phyloP scores from a whole-genome alignment of 1,140 invertebrate genomes.

The Ceratina australensis region DNA sequence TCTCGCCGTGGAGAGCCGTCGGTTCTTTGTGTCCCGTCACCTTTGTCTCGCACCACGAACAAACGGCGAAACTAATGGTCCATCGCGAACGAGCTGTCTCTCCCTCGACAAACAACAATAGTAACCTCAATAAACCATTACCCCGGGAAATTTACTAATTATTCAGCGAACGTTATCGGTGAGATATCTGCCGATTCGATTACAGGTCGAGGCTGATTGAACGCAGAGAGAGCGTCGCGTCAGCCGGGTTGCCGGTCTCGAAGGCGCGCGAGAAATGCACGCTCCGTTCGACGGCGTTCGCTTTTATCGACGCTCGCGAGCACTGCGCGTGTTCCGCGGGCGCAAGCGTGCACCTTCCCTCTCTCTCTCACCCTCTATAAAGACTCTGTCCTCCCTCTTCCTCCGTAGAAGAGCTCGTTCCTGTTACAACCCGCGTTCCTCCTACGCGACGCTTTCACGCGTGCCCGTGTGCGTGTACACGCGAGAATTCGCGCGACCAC shows the following conservation, averaged over 20 bases:
- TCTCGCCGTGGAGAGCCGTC: background rate
- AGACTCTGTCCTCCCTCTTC: background rate
- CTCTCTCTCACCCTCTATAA: too few species aligned
- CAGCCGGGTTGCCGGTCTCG: conserved; percentile 64
- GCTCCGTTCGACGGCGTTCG: conserved; percentile 62
- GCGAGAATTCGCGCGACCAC: background rate
- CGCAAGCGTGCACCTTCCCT: conserved; percentile 39
- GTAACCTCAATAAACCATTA: background rate
- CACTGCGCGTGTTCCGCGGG: conserved; percentile 61
- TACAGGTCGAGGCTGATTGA: too few species aligned
- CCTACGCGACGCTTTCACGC: conserved; percentile 15
- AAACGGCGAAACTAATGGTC: conserved; percentile 1
- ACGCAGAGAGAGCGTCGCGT: conserved; percentile 23
- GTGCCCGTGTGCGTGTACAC: conserved; percentile 18
- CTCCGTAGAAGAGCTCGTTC: background rate
- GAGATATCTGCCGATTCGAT: too few species aligned
- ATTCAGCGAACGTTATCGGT: background rate
- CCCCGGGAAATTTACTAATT: background rate
- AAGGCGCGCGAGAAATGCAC: conserved; percentile 74
- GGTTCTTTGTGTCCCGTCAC: conserved; percentile 4
- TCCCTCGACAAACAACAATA: background rate
- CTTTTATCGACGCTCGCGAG: conserved; percentile 72
- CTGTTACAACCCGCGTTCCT: background rate
- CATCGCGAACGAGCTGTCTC: background rate
- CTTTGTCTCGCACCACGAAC: conserved; percentile 11